Conservation (phyloP, 2,797 vertebrate genomes). For the Anniella stebbinsi region DNA sequence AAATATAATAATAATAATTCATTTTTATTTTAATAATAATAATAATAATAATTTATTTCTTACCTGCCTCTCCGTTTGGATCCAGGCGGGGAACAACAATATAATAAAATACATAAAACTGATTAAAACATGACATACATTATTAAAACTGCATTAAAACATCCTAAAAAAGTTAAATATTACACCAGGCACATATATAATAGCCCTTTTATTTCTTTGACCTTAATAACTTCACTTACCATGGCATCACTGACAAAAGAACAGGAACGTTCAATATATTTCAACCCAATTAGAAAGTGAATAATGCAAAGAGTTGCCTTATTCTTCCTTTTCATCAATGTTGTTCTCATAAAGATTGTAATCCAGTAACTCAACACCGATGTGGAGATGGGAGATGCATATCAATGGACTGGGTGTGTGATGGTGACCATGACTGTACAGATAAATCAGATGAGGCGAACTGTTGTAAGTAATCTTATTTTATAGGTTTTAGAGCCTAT, state of each 20-base stretch:
- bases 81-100: too few species aligned
- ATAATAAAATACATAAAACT: too few species aligned
- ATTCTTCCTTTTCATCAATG: not conserved
- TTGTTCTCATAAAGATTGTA: constrained; percentile 80
- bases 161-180: not conserved
- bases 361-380: constrained; percentile 80
- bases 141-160: too few species aligned
- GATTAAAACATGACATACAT: too few species aligned
- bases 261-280: not conserved
- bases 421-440: constrained; percentile 95
- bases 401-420: constrained; percentile 89
- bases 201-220: not conserved
- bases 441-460: constrained; percentile 95
- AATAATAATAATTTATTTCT: too few species aligned
- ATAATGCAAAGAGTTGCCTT: not conserved
- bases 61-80: too few species aligned
- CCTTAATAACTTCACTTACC: not conserved
- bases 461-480: constrained; percentile 89
- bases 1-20: too few species aligned
- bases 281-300: not conserved
- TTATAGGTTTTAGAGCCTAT: constrained; percentile 1
- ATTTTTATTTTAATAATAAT: too few species aligned
- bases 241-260: not conserved
- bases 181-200: not conserved
- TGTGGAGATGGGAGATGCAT: constrained; percentile 94